Conservation (phyloP, 2,797 vertebrate species). For the Heteromormyrus szaboi region DNA sequence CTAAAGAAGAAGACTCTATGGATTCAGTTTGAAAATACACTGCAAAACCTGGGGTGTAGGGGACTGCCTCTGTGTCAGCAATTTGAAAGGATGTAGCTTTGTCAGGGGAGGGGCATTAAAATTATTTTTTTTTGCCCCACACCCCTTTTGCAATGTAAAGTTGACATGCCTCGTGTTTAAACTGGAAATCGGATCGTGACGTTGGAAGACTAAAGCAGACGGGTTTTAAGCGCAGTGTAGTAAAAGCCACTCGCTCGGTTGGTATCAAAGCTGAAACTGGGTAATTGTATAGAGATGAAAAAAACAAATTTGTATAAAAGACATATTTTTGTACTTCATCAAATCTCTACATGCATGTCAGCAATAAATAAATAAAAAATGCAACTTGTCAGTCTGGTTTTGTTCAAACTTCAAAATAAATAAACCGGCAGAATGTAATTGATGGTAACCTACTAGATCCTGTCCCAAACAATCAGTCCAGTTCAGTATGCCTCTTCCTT, state of each 20-base stretch:
- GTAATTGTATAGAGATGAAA: slow-evolving; percentile 73
- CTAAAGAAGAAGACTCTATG: slow-evolving; percentile 13
- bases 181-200: slow-evolving; percentile 55
- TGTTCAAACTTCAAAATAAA: slow-evolving; percentile 4
- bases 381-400: slow-evolving; percentile 41
- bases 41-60: neutral
- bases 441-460: neutral
- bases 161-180: slow-evolving; percentile 49
- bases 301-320: slow-evolving; percentile 86
- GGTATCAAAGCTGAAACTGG: slow-evolving; percentile 62
- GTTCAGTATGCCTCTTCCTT: neutral
- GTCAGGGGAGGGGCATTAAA: neutral
- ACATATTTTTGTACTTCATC: slow-evolving; percentile 98
- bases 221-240: slow-evolving; percentile 53
- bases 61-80: neutral
- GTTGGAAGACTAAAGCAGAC: slow-evolving; percentile 45
- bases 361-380: slow-evolving; percentile 88
- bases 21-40: slow-evolving; percentile 17
- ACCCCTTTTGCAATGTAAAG: slow-evolving; percentile 35
- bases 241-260: slow-evolving; percentile 65
- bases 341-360: slow-evolving; percentile 95
- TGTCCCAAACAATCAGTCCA: neutral
- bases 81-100: neutral
- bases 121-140: neutral
- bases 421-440: neutral